Evolutionary conservation across 2,888 invertebrate genomes (phyloP), one percentile per base, ranked within the genome.

Genomic region (Agriopis marginaria): DNA sequence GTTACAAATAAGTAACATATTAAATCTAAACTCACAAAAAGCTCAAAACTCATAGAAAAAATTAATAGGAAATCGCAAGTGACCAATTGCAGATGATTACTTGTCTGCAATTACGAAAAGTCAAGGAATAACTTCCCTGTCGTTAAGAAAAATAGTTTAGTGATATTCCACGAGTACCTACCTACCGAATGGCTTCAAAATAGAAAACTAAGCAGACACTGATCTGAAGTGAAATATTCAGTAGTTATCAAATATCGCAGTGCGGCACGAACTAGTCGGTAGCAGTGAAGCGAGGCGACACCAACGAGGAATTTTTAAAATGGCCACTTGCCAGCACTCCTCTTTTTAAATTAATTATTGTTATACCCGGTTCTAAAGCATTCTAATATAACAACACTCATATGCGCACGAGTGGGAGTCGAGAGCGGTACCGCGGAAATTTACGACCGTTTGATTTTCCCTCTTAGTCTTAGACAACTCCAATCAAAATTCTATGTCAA

Each of bases 281-380:
- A 51, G 64, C 45, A 53, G 63, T 62, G 63, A 47, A 70, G 54
- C 65, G 75, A 71, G 62, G 66, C 72, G 76, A 73, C 77, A 76
- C 74, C 70, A 74, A 77, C 80, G 72, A 79, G 85, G 88, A 89
- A 88, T 90, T 89, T 89, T 75, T 82, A 82, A 79, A 78, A 84
- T 93, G 92, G 93, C 88, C 79, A 80, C 79, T 82, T 91, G 93
- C 93, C 93, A 93, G 82, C 82, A 76, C 84, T 84, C 80, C 86
- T 90, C 88, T 91, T 92, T 89, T 89, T 87, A 90, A 89, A 92
- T 93, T 92, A 93, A 93, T 94, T 93, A 93, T 92, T 91, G 89
- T 93, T 93, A 90, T 90, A 91, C 89, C 86, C 86, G 83, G 82
- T 87, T 89, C 87, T 89, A 88, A 90, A 90, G 85, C 85, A 88